phyloP scores from a whole-genome alignment of 1,140 invertebrate genomes.

The Camponotus vicinus region DNA sequence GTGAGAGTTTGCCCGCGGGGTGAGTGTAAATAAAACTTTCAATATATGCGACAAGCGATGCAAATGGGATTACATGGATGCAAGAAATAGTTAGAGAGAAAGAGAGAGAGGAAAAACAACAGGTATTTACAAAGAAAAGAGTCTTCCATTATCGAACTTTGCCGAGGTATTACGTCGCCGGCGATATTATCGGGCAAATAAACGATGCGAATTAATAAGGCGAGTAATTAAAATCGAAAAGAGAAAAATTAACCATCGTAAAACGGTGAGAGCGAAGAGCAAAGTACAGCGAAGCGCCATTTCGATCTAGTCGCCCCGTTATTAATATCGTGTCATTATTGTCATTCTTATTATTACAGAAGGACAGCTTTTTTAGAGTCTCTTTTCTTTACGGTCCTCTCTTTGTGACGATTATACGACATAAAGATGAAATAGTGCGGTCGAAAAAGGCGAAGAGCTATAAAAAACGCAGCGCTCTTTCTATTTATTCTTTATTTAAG shows the following conservation, averaged over 20 bases:
- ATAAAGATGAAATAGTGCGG: slow-evolving; percentile 8
- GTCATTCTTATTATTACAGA: background rate
- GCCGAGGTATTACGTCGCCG: slow-evolving; percentile 19
- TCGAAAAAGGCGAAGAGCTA: background rate
- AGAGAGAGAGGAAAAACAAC: background rate
- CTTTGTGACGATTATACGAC: slow-evolving; percentile 6
- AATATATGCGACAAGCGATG: slow-evolving; percentile 49
- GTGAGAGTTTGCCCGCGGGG: background rate
- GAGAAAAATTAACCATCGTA: slow-evolving; percentile 28
- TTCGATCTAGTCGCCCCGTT: background rate
- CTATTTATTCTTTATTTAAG: background rate
- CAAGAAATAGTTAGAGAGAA: slow-evolving; percentile 23
- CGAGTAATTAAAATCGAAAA: slow-evolving; percentile 42
- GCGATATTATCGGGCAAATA: slow-evolving; percentile 26
- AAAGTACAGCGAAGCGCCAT: background rate
- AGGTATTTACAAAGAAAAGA: slow-evolving; percentile 16
- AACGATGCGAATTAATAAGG: slow-evolving; percentile 48
- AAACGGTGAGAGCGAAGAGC: background rate
- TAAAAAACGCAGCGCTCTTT: background rate
- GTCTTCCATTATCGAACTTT: slow-evolving; percentile 21
- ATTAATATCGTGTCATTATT: slow-evolving; percentile 28
- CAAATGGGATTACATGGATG: slow-evolving; percentile 44
- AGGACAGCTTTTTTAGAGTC: background rate
- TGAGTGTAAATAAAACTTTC: slow-evolving; percentile 48
- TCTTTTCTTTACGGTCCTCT: background rate